Evolutionary conservation across 2,888 invertebrate species (phyloP), one percentile per base, ranked within the genome.

Genomic region (Andrena camellia): DNA sequence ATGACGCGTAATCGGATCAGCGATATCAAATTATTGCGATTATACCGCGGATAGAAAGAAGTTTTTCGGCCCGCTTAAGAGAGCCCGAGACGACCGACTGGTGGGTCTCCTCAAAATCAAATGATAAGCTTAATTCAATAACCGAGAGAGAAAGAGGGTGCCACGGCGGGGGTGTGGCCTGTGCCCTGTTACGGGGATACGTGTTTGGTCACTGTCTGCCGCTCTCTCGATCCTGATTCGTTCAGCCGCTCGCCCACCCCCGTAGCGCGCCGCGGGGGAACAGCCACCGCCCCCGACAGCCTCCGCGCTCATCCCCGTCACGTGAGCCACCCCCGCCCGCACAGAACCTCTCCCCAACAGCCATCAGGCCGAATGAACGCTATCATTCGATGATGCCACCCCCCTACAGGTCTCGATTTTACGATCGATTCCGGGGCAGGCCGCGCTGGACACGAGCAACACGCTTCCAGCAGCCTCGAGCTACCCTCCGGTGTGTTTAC

Each of bases 71-170:
- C 92, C 91, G 93, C 89, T 93, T 92, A 93, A 93, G 93, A 92
- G 93, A 91, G 91, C 91, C 91, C 91, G 93, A 93, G 91, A 92
- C 93, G 92, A 93, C 94, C 93, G 93, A 93, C 93, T 92, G 93
- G 93, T 92, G 93, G 92, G 91, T 93, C 93, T 93, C 92, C 93
- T 93, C 93, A 92, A 94, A 94, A 94, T 94, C 94, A 94, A 94
- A 94, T 94, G 94, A 94, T 94, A 93, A 94, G 94, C 93, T 94
- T 94, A 94, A 94, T 94, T 94, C 94, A 93, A 94, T 93, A 94
- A 93, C 92, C 82, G 86, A 69, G 57, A 73, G 86, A 59, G 59
- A 69, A 90, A 84, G 87, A 82, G 88, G 88, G 87, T 83, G 88
- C 84, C 42, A 79, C 78, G 68, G 31, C 42, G 76, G 77, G 74